These are phyloP conservation scores for Nerophis ophidion DNA, from an alignment of 2,113 vertebrate genomes.

Conservation along the genomic window DNA sequence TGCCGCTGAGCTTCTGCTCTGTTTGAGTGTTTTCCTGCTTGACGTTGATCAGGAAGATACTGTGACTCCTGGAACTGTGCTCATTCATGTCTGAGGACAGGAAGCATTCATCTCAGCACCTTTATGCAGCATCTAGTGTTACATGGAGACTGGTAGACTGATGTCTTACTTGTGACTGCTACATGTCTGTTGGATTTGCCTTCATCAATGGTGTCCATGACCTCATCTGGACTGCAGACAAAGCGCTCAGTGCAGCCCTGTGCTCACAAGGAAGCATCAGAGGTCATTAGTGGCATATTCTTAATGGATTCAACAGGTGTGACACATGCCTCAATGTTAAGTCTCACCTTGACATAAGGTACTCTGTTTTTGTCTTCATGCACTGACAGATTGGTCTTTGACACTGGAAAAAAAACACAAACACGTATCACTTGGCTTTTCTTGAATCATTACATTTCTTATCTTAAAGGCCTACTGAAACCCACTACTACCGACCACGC, in stretches of 20 bases:
- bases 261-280: neutral
- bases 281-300: neutral
- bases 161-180: constrained; percentile 89
- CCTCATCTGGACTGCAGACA: constrained; percentile 97
- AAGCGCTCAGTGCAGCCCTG: constrained; percentile 97
- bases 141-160: neutral
- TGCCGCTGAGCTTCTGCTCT: constrained; percentile 95
- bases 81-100: constrained; percentile 88
- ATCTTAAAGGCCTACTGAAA: no score
- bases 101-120: neutral
- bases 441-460: no score
- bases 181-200: constrained; percentile 97
- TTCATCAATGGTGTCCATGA: constrained; percentile 99
- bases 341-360: constrained; percentile 90
- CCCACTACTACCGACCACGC: no score
- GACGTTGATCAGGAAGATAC: constrained; percentile 97
- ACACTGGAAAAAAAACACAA: constrained; percentile 72
- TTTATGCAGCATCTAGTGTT: neutral
- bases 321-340: neutral
- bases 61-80: constrained; percentile 97
- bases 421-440: no score
- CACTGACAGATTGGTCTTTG: constrained; percentile 96
- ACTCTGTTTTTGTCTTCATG: constrained; percentile 98
- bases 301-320: neutral
- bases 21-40: constrained; percentile 98